A percentile compares a stretch with the other conserved stretches of the same genome.
These are phyloP conservation scores for Gari tellinella DNA, from an alignment of 2,888 invertebrate genomes.

Conservation along the genomic window DNA sequence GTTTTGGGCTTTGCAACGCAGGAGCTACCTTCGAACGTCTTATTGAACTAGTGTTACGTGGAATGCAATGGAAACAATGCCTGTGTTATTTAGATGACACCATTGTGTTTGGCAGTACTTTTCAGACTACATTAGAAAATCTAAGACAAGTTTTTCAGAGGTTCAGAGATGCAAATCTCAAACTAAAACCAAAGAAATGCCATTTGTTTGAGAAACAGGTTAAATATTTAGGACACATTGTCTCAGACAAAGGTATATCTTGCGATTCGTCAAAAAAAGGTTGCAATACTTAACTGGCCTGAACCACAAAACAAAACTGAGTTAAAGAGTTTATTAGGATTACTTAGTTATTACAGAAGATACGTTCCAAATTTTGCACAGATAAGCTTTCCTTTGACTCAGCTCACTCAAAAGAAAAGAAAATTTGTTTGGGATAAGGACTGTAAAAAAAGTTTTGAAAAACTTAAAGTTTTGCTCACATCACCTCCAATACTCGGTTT, in stretches of 20 bases:
- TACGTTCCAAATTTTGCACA: slow-evolving; percentile 28
- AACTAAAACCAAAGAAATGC: slow-evolving; percentile 66
- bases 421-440: slow-evolving; percentile 11
- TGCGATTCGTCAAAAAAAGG: slow-evolving; percentile 29
- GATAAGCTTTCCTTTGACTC: slow-evolving; percentile 22
- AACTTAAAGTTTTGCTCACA: slow-evolving; percentile 27
- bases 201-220: slow-evolving; percentile 27
- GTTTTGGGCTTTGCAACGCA: slow-evolving; percentile 57
- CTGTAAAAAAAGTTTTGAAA: slow-evolving; percentile 44
- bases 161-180: slow-evolving; percentile 52
- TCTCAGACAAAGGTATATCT: slow-evolving; percentile 28
- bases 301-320: slow-evolving; percentile 26
- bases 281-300: slow-evolving; percentile 23
- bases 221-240: slow-evolving; percentile 34
- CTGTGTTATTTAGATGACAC: slow-evolving; percentile 59
- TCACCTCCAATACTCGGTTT: slow-evolving; percentile 49
- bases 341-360: slow-evolving; percentile 36
- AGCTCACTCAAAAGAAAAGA: slow-evolving; percentile 1
- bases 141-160: slow-evolving; percentile 50
- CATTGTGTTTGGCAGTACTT: slow-evolving; percentile 47
- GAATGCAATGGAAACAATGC: slow-evolving; percentile 29
- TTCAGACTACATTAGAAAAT: slow-evolving; percentile 34
- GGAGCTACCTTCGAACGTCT: slow-evolving; percentile 61
- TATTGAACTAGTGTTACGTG: slow-evolving; percentile 47
- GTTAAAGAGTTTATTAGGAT: slow-evolving; percentile 36